Evolutionary conservation across 2,888 invertebrate species (phyloP), one percentile per base, ranked within the genome.

Genomic region (Steinernema hermaphroditum): DNA sequence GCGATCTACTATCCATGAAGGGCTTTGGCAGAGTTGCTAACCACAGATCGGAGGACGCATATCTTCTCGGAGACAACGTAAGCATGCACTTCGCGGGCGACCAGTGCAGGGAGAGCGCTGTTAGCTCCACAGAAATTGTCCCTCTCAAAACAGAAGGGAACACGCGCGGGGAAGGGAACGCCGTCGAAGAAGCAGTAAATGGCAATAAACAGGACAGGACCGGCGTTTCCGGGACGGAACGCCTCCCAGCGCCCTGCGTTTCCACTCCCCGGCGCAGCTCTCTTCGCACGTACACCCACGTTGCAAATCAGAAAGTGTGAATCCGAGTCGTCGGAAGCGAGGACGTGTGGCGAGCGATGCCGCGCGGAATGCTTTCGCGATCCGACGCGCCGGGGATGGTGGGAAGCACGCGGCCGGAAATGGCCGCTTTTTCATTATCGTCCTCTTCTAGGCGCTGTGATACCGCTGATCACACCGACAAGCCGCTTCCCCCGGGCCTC

Each of bases 231-330:
- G 62, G 62, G 29, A 32, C 9, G 24, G 8, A 12, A 8, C 43
- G 43, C 16, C 43, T 16, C 22, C 49, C 12, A 19, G 19, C 19
- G 12, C 19, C 24, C 29, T 54, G 16, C 62, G 32, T 16, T 29
- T 32, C 32, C 62, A 27, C 62, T 6, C 29, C 16, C 62, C 16
- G 14, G 62, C 62, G 29, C 62, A 62, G 62, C 29, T 32, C 62
- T 32, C 62, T 62, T 62, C 62, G 62, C 62, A 62, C 62, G 12
- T 32, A 14, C 62, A 34, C 12, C 62, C 62, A 62, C 62, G 62
- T 62, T 62, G 62, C 62, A 27, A 32, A 32, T 32, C 32, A 27
- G 16, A 14, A 62, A 24, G 19, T 12, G 50, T 24, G 50, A 50
- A 50, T 22, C 22, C 24, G 50, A 50, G 50, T 2, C 12, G 12